These are phyloP conservation scores for Tapirus terrestris DNA, from an alignment of 2,113 vertebrate genomes.

Conservation along the genomic window DNA sequence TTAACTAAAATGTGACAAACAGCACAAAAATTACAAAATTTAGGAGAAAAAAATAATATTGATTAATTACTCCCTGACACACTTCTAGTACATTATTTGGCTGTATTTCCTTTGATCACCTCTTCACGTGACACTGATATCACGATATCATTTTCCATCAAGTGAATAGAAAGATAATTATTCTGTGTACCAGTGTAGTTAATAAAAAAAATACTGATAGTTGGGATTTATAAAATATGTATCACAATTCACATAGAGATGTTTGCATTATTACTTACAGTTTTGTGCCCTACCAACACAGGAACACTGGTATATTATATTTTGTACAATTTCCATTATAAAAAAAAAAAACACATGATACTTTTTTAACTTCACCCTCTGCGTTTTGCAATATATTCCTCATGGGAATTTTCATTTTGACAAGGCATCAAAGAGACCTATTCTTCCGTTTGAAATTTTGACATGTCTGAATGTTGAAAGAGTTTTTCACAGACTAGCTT, in stretches of 20 bases:
- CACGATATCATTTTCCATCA: background rate
- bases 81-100: background rate
- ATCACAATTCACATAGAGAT: background rate
- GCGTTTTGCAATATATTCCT: background rate
- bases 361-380: background rate
- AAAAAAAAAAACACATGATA: background rate
- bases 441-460: background rate
- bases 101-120: background rate
- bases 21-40: background rate
- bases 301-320: background rate
- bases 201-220: background rate
- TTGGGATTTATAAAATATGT: background rate
- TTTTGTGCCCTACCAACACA: background rate
- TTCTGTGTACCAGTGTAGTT: background rate
- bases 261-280: background rate
- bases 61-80: background rate
- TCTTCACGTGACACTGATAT: background rate
- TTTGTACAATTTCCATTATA: background rate
- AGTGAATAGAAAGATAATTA: background rate
- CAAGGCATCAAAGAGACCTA: background rate
- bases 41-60: background rate
- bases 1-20: background rate
- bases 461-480: background rate
- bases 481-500: slow-evolving; percentile 28
- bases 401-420: slow-evolving; percentile 35